These are phyloP conservation scores for Achroia grisella DNA, from an alignment of 1,140 invertebrate species.

Conservation along the genomic window DNA sequence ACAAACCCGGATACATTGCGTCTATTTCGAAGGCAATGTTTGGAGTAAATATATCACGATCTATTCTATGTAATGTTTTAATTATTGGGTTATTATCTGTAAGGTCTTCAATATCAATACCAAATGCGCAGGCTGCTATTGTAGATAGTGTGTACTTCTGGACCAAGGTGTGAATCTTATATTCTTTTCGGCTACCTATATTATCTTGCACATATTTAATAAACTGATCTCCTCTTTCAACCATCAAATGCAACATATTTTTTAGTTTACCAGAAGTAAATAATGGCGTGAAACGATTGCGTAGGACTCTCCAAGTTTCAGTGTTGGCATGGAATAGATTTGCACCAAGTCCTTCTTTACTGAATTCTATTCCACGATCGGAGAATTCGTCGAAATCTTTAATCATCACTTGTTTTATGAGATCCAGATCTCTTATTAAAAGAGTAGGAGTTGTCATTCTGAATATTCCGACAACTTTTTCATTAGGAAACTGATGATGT, in stretches of 20 bases:
- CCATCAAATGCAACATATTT: constrained; percentile 60
- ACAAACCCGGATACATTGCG: constrained; percentile 16
- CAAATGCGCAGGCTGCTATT: constrained; percentile 74
- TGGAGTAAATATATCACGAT: constrained; percentile 2
- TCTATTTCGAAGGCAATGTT: constrained; percentile 13
- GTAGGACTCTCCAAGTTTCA: constrained; percentile 69
- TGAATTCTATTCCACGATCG: constrained; percentile 53
- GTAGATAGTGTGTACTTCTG: constrained; percentile 54
- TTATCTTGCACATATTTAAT: constrained; percentile 17
- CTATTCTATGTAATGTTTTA: constrained; percentile 16
- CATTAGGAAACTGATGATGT: constrained; percentile 10
- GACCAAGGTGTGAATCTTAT: constrained; percentile 54
- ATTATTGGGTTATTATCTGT: background rate
- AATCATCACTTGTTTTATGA: constrained; percentile 75
- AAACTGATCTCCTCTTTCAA: constrained; percentile 40
- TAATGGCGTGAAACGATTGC: constrained; percentile 68
- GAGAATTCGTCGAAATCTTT: constrained; percentile 74
- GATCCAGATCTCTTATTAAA: constrained; percentile 69
- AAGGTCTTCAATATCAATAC: constrained; percentile 61
- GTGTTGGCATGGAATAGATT: constrained; percentile 54
- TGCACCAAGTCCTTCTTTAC: constrained; percentile 63
- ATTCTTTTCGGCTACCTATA: constrained; percentile 12
- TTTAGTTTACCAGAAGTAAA: constrained; percentile 76
- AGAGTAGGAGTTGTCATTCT: constrained; percentile 48
- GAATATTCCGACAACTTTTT: constrained; percentile 24